These are phyloP conservation scores for Malacoraja senta DNA, from an alignment of 2,797 vertebrate genomes.

Conservation along the genomic window DNA sequence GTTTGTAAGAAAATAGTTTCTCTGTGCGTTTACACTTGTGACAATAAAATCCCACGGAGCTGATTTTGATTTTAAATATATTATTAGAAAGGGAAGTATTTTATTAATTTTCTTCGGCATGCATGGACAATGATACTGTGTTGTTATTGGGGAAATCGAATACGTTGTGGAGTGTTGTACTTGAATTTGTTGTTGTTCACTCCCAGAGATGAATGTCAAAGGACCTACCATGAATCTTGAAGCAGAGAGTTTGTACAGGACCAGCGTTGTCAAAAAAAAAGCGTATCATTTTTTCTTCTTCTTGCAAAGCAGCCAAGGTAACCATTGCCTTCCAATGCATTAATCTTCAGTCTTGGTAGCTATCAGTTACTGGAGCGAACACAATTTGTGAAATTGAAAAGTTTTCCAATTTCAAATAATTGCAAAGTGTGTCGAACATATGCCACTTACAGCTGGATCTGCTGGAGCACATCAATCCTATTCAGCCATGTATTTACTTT, in stretches of 20 bases:
- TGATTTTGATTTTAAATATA: neutral
- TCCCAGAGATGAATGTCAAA: neutral
- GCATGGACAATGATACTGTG: neutral
- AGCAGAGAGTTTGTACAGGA: neutral
- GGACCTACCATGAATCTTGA: no score
- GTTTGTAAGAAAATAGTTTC: no score
- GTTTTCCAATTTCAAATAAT: conserved; percentile 33
- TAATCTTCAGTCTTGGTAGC: neutral
- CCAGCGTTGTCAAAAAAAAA: neutral
- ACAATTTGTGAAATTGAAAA: conserved; percentile 9
- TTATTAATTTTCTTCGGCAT: neutral
- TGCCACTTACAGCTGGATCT: conserved; percentile 28
- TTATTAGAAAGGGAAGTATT: neutral
- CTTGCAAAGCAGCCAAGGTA: neutral
- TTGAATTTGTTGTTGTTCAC: neutral
- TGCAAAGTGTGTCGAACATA: conserved; percentile 20
- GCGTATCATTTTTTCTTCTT: neutral
- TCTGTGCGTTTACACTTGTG: no score
- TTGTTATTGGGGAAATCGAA: neutral
- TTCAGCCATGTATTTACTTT: conserved; percentile 30
- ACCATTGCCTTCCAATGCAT: neutral
- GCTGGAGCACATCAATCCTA: conserved; percentile 9
- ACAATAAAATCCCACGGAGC: neutral
- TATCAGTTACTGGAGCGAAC: conserved; percentile 16
- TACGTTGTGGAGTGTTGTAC: neutral